Evolutionary conservation across 2,797 vertebrate genomes (phyloP).

Genomic region (Rhinichthys osculus): DNA sequence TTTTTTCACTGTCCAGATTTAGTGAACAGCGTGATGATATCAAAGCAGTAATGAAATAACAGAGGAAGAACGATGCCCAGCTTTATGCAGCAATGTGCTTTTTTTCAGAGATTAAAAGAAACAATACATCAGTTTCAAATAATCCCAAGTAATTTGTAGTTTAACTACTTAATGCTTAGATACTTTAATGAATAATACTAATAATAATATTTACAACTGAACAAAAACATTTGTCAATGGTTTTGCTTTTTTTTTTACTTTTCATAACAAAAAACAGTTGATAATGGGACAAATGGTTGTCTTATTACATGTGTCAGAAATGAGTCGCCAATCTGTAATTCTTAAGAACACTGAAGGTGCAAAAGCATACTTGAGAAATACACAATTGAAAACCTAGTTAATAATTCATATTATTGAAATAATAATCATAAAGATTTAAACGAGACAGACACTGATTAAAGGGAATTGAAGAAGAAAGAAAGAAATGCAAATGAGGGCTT

Average conservation of each 20-base stretch:
- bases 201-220: background rate
- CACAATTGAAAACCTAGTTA: background rate
- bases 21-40: background rate
- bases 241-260: background rate
- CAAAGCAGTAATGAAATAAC: background rate
- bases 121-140: background rate
- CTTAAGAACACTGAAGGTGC: background rate
- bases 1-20: background rate
- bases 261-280: background rate
- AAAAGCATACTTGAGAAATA: background rate
- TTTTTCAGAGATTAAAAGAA: constrained; percentile 1
- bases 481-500: no score
- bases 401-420: background rate
- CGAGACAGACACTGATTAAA: no score
- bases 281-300: background rate
- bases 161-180: background rate
- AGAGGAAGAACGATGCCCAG: background rate
- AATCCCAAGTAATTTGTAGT: background rate
- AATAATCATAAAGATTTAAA: no score
- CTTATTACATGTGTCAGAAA: background rate
- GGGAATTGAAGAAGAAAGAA: no score
- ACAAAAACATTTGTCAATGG: background rate
- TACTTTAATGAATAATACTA: background rate
- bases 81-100: background rate
- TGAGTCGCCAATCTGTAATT: background rate